Evolutionary conservation across 2,888 invertebrate species (phyloP).

Genomic region (Linyphia triangularis): DNA sequence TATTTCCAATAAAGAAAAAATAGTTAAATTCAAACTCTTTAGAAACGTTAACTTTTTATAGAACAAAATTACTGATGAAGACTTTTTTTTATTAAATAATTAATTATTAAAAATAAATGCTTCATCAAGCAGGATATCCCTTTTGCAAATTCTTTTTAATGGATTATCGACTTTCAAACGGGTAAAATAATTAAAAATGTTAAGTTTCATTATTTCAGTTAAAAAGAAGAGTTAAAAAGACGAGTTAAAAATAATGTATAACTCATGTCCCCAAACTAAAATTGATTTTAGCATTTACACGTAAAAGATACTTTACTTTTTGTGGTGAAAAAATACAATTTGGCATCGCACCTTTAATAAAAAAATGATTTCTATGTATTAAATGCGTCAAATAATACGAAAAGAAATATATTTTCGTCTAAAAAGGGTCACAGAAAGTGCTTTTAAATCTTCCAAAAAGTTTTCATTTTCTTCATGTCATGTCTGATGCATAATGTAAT

Average conservation of each 20-base stretch:
- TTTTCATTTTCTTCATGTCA: background rate
- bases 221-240: too few relatives aligned
- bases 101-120: too few relatives aligned
- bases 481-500: slow-evolving; percentile 3
- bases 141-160: too few relatives aligned
- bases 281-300: background rate
- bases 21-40: too few relatives aligned
- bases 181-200: too few relatives aligned
- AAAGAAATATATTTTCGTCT: background rate
- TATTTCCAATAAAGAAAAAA: too few relatives aligned
- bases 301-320: background rate
- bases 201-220: too few relatives aligned
- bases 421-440: background rate
- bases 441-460: background rate
- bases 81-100: too few relatives aligned
- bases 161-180: too few relatives aligned
- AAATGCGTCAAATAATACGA: background rate
- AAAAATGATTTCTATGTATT: background rate
- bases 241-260: background rate
- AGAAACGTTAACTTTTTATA: too few relatives aligned
- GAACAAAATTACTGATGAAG: too few relatives aligned
- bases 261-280: background rate
- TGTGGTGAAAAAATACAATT: background rate
- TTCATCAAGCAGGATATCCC: too few relatives aligned
- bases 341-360: background rate